These are phyloP conservation scores for Clarias laeviceps DNA, from an alignment of 2,797 vertebrate genomes.

Conservation along the genomic window DNA sequence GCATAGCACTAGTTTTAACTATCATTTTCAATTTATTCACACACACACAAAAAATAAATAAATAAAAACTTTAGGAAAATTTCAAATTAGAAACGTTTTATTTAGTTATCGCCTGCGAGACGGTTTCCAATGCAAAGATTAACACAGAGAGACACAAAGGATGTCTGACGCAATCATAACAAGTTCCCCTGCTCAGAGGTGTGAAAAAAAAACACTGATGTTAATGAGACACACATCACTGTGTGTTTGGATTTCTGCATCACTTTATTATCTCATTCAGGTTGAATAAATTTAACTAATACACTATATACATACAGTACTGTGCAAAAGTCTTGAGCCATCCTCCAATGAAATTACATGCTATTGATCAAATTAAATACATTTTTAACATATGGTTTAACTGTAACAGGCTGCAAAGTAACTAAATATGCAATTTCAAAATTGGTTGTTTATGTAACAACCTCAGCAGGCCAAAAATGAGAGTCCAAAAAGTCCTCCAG, in stretches of 20 bases:
- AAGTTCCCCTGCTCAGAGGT: slow-evolving; percentile 21
- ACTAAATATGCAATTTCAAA: too few species aligned
- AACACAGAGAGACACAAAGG: not conserved
- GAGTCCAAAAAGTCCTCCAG: too few species aligned
- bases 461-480: too few species aligned
- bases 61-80: not conserved
- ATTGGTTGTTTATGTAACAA: too few species aligned
- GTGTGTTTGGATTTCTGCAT: not conserved
- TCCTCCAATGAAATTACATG: too few species aligned
- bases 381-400: too few species aligned
- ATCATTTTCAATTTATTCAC: not conserved
- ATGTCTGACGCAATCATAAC: not conserved
- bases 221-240: slow-evolving; percentile 6
- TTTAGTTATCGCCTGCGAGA: too few species aligned
- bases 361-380: too few species aligned
- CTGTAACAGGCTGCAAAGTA: too few species aligned
- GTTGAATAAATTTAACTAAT: not conserved
- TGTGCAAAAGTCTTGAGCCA: too few species aligned
- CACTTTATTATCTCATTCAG: not conserved
- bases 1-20: too few species aligned
- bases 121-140: not conserved
- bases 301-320: too few species aligned
- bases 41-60: not conserved
- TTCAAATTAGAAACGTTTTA: not conserved
- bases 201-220: slow-evolving; percentile 12